Evolutionary conservation across 2,888 invertebrate species (phyloP), one percentile per base, ranked within the genome.

Genomic region (Dermolepida albohirtum): DNA sequence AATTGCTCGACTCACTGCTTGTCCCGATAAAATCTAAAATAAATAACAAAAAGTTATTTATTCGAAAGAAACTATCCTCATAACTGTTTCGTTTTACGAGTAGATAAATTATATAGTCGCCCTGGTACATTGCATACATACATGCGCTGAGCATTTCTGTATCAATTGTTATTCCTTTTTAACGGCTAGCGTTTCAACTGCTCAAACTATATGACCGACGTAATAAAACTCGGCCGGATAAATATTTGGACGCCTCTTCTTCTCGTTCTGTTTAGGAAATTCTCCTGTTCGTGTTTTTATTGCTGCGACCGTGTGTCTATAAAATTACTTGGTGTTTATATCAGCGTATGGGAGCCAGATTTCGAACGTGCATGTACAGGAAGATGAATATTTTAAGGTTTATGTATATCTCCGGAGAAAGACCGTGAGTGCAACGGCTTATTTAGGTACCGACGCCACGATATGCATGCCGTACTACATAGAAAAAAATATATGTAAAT

Each of bases 191-290:
- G 6, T 34, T 34, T 34, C 34, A 34, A 34, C 34, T 34, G 34
- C 34, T 10, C 34, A 34, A 10, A 34, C 34, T 34, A 34, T 52
- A 52, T 40, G 11, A n/a, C 29, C 14, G 16, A 10, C 27, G 59
- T 34, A 59, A 44, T 59, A 47, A 59, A 59, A 59, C n/a, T 34
- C 57, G 27, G 12, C 43, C 43, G 62, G 47, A 66, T 66, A 66
- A 66, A 69, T 69, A 66, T 66, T 66, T 69, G 57, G 67, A 64
- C 54, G 29, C 34, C 34, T 66, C 50, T 44, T 55, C 54, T 66
- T 49, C 27, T 41, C 17, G 40, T 41, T 40, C 55, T 57, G 40
- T 59, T 66, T 66, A 54, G 50, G 49, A 47, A 29, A 66, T 57
- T 66, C 40, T 66, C 40, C 41, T 66, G 65, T 55, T 66, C 29